Evolutionary conservation across 2,888 invertebrate species (phyloP).

Genomic region (Erebia aethiops): DNA sequence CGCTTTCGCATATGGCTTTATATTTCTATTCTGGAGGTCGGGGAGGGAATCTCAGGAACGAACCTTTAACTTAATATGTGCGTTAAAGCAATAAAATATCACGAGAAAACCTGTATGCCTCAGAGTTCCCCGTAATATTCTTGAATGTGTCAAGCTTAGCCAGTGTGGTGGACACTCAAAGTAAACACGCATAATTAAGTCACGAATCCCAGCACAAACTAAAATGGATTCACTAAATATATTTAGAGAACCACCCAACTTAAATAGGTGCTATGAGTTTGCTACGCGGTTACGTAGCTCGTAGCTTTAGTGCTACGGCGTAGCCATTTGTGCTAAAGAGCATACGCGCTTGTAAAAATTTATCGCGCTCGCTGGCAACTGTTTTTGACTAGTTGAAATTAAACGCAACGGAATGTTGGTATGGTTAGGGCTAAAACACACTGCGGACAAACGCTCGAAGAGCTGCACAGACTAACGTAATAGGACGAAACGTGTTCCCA

Average conservation of each 20-base stretch:
- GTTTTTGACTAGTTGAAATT: conserved; percentile 25
- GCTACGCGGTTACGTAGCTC: conserved; percentile 43
- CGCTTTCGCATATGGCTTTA: no score
- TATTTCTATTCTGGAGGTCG: no score
- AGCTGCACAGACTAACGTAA: no score
- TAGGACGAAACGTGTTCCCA: no score
- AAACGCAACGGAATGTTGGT: not conserved
- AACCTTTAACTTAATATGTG: no score
- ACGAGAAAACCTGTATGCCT: no score
- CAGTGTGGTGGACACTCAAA: not conserved
- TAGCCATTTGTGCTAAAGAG: conserved; percentile 41
- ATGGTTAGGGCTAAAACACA: not conserved
- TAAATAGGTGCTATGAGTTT: conserved; percentile 40
- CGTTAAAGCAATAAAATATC: no score
- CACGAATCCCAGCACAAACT: not conserved
- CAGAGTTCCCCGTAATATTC: no score
- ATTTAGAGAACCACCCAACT: conserved; percentile 9
- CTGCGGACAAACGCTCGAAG: no score
- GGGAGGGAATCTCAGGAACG: no score
- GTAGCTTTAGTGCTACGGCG: conserved; percentile 41
- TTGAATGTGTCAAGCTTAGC: no score
- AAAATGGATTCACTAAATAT: not conserved
- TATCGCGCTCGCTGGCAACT: conserved; percentile 42
- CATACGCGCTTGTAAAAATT: conserved; percentile 46
- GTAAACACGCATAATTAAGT: not conserved